A percentile compares a stretch with the other conserved stretches of the same genome.
Conservation (phyloP, 2,888 invertebrate genomes). For the Crematogaster levior region DNA sequence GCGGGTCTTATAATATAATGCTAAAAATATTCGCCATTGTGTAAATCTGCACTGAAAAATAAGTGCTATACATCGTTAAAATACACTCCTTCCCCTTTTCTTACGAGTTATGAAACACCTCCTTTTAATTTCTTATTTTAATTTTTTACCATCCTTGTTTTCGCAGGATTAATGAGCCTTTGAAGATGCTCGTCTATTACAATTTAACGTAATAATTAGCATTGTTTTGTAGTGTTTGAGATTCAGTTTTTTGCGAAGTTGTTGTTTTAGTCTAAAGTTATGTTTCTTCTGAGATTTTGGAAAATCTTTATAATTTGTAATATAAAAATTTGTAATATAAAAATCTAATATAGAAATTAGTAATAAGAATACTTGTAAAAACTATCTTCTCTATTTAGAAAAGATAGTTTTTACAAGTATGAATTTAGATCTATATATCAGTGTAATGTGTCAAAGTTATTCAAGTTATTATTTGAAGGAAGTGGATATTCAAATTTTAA, state of each 20-base stretch:
- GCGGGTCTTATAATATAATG: background rate
- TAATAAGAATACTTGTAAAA: too few relatives aligned
- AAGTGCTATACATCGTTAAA: constrained; percentile 16
- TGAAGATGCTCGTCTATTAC: background rate
- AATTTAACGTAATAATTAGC: constrained; percentile 11
- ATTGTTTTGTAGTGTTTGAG: background rate
- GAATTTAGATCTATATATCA: background rate
- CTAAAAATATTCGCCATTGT: background rate
- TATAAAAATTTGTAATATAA: background rate
- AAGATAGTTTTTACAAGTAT: background rate
- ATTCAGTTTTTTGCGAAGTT: background rate
- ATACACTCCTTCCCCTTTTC: background rate
- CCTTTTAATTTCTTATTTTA: constrained; percentile 3
- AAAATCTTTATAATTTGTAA: background rate
- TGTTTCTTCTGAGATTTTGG: background rate
- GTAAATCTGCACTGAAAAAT: background rate
- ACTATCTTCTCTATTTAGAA: too few relatives aligned
- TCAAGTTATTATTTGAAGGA: background rate
- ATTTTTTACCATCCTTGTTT: background rate
- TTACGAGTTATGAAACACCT: constrained; percentile 18
- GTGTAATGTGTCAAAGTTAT: background rate
- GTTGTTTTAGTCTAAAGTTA: background rate
- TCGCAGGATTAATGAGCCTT: constrained; percentile 24
- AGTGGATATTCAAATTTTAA: background rate
- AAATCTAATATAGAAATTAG: background rate